These are phyloP conservation scores for Protomyctophum bolini DNA, from an alignment of 2,113 vertebrate genomes.

Conservation along the genomic window DNA sequence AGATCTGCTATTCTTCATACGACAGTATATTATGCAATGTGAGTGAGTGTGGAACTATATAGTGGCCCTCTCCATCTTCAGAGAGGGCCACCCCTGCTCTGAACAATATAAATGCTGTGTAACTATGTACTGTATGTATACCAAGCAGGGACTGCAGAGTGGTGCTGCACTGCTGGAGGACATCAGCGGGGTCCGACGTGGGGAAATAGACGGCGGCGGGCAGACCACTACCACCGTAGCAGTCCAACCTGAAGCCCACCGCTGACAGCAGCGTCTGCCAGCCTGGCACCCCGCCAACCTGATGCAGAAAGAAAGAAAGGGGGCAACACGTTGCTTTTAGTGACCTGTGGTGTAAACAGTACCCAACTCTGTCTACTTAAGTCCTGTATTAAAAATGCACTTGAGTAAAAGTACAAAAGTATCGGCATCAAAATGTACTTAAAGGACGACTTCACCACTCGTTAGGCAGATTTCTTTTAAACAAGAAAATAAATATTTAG, in stretches of 20 bases:
- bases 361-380: no score
- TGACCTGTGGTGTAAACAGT: no score
- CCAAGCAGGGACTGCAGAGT: constrained; percentile 93
- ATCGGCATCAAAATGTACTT: no score
- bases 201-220: constrained; percentile 95
- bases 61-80: no score
- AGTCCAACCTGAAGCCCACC: constrained; percentile 91
- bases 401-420: no score
- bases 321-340: neutral
- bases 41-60: no score
- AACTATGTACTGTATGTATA: constrained; percentile 52
- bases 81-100: neutral
- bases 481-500: no score
- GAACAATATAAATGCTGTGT: constrained; percentile 19
- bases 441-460: no score
- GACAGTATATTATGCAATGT: no score
- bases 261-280: constrained; percentile 94
- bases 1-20: neutral
- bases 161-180: constrained; percentile 93
- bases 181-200: constrained; percentile 88
- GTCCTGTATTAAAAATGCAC: no score
- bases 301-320: neutral
- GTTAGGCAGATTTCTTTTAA: no score
- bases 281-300: constrained; percentile 86
- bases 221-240: constrained; percentile 83